Conservation (phyloP, 2,797 vertebrate genomes). For the Smutsia temminckii region DNA sequence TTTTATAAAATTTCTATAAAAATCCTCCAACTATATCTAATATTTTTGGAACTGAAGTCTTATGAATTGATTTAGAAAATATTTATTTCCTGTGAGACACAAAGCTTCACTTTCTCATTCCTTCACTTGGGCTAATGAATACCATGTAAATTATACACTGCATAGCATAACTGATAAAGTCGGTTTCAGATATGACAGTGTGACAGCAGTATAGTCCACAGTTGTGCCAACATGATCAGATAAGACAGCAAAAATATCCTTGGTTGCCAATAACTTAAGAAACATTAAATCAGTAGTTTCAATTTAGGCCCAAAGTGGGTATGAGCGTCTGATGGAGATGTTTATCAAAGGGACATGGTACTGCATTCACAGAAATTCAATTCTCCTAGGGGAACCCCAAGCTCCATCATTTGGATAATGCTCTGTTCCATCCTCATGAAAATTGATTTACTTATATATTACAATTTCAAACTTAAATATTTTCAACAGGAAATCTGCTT, state of each 20-base stretch:
- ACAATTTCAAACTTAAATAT: not conserved
- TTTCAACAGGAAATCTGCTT: conserved; percentile 24
- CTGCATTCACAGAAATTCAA: not conserved
- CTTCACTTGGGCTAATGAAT: not conserved
- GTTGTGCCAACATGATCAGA: not conserved
- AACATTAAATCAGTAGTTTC: conserved; percentile 32
- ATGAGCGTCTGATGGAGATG: not conserved
- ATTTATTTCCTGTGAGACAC: conserved; percentile 36
- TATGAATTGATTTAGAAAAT: conserved; percentile 51
- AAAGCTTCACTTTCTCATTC: conserved; percentile 23
- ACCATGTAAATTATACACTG: not conserved
- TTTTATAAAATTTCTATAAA: conserved; percentile 25
- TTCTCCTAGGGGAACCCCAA: not conserved
- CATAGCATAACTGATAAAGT: not conserved
- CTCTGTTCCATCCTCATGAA: not conserved
- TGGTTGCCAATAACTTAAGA: conserved; percentile 10
- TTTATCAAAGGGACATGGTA: not conserved
- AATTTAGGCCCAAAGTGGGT: not conserved
- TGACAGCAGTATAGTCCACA: not conserved
- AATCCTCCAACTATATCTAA: not conserved
- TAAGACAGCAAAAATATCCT: not conserved
- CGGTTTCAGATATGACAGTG: not conserved
- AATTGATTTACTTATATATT: not conserved
- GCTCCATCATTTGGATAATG: not conserved
- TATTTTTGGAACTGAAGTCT: conserved; percentile 32